Percentiles rank a stretch among this genome's conserved stretches.
These are phyloP conservation scores for Aphyosemion australe DNA, from an alignment of 2,113 vertebrate species.

Conservation along the genomic window DNA sequence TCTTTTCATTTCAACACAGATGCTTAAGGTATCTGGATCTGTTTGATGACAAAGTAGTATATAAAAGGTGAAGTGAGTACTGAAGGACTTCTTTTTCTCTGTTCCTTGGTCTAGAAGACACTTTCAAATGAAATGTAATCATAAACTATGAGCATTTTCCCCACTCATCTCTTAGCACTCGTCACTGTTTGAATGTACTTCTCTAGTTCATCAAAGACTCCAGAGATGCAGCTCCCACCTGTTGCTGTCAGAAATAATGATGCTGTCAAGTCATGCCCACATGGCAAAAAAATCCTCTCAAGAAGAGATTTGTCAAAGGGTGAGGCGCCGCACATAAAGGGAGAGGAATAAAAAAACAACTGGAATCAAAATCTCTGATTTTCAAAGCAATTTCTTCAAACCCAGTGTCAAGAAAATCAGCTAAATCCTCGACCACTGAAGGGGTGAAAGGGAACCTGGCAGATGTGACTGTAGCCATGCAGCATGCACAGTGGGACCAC, in stretches of 20 bases:
- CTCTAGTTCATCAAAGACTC: not conserved
- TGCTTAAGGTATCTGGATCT: too few relatives aligned
- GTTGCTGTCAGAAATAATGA: conserved; percentile 6
- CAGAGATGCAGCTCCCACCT: not conserved
- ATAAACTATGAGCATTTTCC: not conserved
- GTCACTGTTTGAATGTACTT: not conserved
- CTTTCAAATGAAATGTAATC: not conserved
- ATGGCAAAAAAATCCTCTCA: too few relatives aligned
- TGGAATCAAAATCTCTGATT: not conserved
- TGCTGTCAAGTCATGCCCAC: conserved; percentile 8
- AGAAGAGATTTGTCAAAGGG: not conserved
- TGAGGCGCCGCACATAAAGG: too few relatives aligned
- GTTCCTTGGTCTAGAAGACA: too few relatives aligned
- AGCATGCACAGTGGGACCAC: not conserved
- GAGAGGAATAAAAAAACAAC: not conserved
- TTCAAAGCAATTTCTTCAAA: not conserved
- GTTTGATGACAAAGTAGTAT: not conserved
- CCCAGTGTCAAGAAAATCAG: not conserved
- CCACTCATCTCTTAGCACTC: not conserved
- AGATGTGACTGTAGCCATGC: not conserved
- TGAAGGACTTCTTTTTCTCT: too few relatives aligned
- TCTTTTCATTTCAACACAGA: too few relatives aligned
- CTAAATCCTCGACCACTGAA: not conserved
- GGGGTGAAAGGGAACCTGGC: not conserved
- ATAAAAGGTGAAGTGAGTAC: too few relatives aligned